phyloP scores from a whole-genome alignment of 1,140 invertebrate genomes.

The Caenorhabditis inopinata region DNA sequence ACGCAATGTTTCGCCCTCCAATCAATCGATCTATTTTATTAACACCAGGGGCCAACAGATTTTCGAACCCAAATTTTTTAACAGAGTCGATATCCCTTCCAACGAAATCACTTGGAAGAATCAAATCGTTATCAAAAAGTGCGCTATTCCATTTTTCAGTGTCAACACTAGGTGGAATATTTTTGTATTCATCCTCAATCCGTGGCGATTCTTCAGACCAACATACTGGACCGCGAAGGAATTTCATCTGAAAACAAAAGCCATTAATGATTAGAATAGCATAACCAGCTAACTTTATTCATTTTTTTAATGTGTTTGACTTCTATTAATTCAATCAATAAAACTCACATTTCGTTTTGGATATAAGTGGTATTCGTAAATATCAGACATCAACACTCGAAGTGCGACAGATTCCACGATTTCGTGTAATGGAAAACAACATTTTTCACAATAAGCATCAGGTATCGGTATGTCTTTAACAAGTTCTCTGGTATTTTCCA shows the following conservation, averaged over 20 bases:
- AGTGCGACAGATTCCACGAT: constrained; percentile 51
- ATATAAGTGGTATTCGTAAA: constrained; percentile 57
- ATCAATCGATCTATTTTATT: not conserved
- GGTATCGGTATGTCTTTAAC: constrained; percentile 41
- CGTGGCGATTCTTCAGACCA: constrained; percentile 41
- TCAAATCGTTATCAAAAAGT: not conserved
- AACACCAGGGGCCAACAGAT: not conserved
- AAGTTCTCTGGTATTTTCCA: constrained; percentile 8
- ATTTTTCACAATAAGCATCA: constrained; percentile 49
- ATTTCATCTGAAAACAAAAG: constrained; percentile 3
- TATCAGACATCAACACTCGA: constrained; percentile 50
- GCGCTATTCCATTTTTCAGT: not conserved
- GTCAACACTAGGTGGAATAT: constrained; percentile 10
- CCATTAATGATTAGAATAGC: too few species aligned
- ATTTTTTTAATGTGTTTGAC: too few species aligned
- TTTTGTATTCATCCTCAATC: constrained; percentile 51
- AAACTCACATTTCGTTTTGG: constrained; percentile 38
- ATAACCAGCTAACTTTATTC: too few species aligned
- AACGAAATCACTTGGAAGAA: not conserved
- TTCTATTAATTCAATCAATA: too few species aligned
- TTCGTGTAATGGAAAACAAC: constrained; percentile 52
- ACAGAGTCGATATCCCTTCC: not conserved
- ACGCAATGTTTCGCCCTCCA: not conserved
- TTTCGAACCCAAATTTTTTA: constrained; percentile 24
- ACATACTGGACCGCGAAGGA: constrained; percentile 54